These are phyloP conservation scores for Halesus radiatus DNA, from an alignment of 1,140 invertebrate species.

Conservation along the genomic window DNA sequence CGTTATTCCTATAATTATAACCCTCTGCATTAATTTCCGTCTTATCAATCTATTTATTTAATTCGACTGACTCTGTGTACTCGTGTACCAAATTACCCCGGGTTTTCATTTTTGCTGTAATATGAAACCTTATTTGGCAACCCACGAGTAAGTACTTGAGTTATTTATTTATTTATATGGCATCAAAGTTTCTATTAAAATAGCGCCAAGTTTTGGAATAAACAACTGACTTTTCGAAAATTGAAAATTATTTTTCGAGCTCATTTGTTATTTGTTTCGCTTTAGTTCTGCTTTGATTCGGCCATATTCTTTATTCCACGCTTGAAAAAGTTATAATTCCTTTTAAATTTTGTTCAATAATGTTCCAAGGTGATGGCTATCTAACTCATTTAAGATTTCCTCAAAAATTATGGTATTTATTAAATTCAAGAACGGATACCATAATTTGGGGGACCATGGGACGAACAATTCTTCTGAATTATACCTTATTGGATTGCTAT, in stretches of 20 bases:
- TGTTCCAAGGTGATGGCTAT: slow-evolving; percentile 68
- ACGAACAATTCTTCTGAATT: slow-evolving; percentile 71
- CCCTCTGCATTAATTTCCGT: no score
- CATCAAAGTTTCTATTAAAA: not conserved
- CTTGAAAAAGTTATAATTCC: not conserved
- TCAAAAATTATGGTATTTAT: slow-evolving; percentile 74
- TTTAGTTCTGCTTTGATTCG: not conserved
- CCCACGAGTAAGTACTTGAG: not conserved
- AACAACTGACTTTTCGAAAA: not conserved
- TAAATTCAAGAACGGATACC: slow-evolving; percentile 70
- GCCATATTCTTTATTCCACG: not conserved
- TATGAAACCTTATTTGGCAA: no score
- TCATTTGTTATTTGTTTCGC: slow-evolving; percentile 9
- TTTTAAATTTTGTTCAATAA: slow-evolving; percentile 57
- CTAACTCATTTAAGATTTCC: slow-evolving; percentile 73
- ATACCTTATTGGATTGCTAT: slow-evolving; percentile 71
- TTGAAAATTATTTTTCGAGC: not conserved
- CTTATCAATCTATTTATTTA: no score
- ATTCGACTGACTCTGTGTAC: no score
- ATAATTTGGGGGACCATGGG: slow-evolving; percentile 72
- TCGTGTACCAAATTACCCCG: no score
- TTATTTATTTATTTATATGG: not conserved
- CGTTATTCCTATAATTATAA: no score
- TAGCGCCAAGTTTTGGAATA: slow-evolving; percentile 3
- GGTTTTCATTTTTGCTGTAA: no score